Evolutionary conservation across 1,140 invertebrate species (phyloP).

Genomic region (Planococcus citri): DNA sequence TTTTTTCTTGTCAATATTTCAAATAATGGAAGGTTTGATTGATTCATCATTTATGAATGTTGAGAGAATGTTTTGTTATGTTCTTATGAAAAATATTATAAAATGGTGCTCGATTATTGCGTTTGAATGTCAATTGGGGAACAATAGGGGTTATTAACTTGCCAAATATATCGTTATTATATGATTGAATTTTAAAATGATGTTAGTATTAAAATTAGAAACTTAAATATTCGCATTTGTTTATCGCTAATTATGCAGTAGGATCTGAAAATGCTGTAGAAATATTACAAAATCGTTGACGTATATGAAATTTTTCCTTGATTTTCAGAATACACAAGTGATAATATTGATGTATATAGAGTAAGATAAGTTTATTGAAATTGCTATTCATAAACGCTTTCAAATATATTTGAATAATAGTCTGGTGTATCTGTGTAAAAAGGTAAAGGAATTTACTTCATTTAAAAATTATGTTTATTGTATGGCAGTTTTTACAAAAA

Average conservation of each 20-base stretch:
- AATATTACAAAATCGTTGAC: too few species aligned
- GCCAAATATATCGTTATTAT: background rate
- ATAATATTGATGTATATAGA: background rate
- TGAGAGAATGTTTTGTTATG: too few species aligned
- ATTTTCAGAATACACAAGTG: background rate
- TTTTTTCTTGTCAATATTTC: too few species aligned
- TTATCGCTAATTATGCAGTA: background rate
- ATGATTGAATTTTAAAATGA: background rate
- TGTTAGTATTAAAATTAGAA: background rate
- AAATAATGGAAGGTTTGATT: too few species aligned
- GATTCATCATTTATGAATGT: too few species aligned
- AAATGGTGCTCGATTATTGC: too few species aligned
- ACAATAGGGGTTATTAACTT: background rate
- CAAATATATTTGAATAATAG: background rate
- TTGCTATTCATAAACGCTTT: background rate
- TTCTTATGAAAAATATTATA: too few species aligned
- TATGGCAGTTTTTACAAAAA: background rate
- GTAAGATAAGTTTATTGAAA: background rate
- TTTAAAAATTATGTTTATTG: background rate
- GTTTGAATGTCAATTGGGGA: background rate
- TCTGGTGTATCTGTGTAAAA: background rate
- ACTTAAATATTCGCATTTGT: background rate
- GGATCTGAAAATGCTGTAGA: background rate
- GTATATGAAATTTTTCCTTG: background rate
- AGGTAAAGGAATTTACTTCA: background rate